A percentile compares a stretch with the other conserved stretches of the same genome.
Evolutionary conservation across 2,113 vertebrate genomes (phyloP).

Genomic region (Cricetomys ansorgei): DNA sequence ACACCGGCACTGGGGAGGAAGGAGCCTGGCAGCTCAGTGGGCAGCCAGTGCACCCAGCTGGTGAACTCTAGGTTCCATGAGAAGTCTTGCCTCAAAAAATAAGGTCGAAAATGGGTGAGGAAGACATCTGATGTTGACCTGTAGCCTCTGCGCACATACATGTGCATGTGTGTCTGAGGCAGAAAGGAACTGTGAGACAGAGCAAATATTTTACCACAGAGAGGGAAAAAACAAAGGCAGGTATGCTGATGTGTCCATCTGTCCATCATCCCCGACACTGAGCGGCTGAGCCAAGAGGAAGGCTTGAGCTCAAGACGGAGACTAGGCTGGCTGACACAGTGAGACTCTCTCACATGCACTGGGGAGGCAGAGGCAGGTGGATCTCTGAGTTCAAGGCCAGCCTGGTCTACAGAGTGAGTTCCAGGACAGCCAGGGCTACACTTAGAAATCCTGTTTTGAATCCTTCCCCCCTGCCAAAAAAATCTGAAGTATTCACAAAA

Average conservation of each 20-base stretch:
- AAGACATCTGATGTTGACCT: background rate
- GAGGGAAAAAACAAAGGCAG: background rate
- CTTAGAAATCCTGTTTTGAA: no score
- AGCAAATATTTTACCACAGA: background rate
- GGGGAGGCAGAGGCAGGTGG: background rate
- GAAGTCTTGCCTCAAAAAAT: background rate
- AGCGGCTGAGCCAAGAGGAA: background rate
- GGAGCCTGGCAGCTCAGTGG: background rate
- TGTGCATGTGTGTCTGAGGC: background rate
- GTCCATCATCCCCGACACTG: background rate
- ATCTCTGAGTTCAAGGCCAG: no score
- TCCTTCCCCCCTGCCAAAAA: no score
- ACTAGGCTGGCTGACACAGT: background rate
- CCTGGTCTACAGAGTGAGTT: no score
- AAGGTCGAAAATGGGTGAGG: background rate
- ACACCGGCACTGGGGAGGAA: background rate
- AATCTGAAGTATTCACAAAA: background rate
- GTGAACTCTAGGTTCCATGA: no score
- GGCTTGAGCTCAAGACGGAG: background rate
- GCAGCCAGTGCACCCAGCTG: background rate
- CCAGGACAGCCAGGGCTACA: no score
- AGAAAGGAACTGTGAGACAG: background rate
- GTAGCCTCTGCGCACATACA: background rate
- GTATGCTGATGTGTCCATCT: no score
- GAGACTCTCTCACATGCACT: background rate